phyloP scores from a whole-genome alignment of 2,888 invertebrate genomes.

The Anaspis maculata region DNA sequence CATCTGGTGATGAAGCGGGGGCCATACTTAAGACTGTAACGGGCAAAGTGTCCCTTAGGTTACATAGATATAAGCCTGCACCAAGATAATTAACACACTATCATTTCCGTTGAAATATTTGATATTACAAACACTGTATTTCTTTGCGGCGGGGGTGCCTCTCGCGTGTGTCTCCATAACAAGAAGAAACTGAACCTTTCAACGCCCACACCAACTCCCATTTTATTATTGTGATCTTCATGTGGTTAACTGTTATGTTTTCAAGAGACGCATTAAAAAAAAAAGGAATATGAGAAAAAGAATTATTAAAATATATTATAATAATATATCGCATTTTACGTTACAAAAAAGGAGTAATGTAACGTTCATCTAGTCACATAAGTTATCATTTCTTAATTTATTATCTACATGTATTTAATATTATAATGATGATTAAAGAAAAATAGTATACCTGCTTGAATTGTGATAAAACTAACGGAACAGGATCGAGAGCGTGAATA shows the following conservation, averaged over 20 bases:
- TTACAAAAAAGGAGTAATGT: slow-evolving; percentile 14
- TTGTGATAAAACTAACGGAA: slow-evolving; percentile 33
- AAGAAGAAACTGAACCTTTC: background rate
- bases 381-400: slow-evolving; percentile 31
- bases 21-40: slow-evolving; percentile 81
- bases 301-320: background rate
- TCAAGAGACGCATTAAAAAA: too few species aligned
- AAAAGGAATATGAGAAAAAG: too few species aligned
- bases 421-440: slow-evolving; percentile 7
- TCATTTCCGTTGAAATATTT: background rate
- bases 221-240: too few species aligned
- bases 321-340: slow-evolving; percentile 14
- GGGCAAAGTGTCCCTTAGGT: slow-evolving; percentile 74
- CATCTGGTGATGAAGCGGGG: slow-evolving; percentile 77
- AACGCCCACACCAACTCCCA: too few species aligned
- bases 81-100: slow-evolving; percentile 25
- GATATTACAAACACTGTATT: too few species aligned
- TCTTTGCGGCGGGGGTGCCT: too few species aligned
- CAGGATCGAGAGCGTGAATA: too few species aligned
- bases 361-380: slow-evolving; percentile 28
- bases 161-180: too few species aligned
- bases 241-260: too few species aligned
- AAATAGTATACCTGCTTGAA: slow-evolving; percentile 37
- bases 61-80: slow-evolving; percentile 75
- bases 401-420: slow-evolving; percentile 25